phyloP scores from a whole-genome alignment of 2,113 vertebrate species.

The Bucco capensis region DNA sequence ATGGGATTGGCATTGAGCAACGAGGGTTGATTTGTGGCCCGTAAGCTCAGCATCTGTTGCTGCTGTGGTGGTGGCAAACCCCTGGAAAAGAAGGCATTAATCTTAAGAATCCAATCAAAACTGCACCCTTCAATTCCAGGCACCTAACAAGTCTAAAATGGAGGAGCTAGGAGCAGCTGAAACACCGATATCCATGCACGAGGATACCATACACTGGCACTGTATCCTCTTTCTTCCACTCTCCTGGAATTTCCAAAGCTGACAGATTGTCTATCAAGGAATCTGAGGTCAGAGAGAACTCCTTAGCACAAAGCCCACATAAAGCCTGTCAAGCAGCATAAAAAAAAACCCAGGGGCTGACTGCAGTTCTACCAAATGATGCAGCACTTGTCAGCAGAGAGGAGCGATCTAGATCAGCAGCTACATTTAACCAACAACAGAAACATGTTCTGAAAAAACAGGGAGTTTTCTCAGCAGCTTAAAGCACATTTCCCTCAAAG shows the following conservation, averaged over 20 bases:
- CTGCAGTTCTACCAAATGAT: constrained; percentile 36
- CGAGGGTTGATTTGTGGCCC: constrained; percentile 79
- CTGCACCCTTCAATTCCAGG: background rate
- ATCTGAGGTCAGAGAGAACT: constrained; percentile 58
- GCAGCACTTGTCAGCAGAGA: constrained; percentile 6
- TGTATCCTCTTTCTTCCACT: constrained; percentile 42
- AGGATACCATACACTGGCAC: background rate
- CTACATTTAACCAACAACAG: constrained; percentile 28
- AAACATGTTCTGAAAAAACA: background rate
- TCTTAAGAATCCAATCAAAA: background rate
- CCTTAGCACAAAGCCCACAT: constrained; percentile 55
- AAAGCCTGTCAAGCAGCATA: constrained; percentile 45
- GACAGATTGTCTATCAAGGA: constrained; percentile 60
- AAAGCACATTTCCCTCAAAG: constrained; percentile 22
- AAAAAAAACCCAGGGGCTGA: constrained; percentile 53
- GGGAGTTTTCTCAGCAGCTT: constrained; percentile 31
- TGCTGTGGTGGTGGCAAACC: constrained; percentile 72
- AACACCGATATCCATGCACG: background rate
- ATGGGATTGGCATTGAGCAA: constrained; percentile 87
- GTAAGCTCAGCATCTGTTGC: constrained; percentile 87
- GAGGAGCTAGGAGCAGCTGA: background rate
- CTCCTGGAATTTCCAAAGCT: constrained; percentile 55
- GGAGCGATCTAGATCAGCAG: constrained; percentile 41
- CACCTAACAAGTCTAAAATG: background rate
- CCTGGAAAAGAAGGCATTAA: constrained; percentile 58